These are phyloP conservation scores for Abrostola triplasia DNA, from an alignment of 2,888 invertebrate species.

Conservation along the genomic window DNA sequence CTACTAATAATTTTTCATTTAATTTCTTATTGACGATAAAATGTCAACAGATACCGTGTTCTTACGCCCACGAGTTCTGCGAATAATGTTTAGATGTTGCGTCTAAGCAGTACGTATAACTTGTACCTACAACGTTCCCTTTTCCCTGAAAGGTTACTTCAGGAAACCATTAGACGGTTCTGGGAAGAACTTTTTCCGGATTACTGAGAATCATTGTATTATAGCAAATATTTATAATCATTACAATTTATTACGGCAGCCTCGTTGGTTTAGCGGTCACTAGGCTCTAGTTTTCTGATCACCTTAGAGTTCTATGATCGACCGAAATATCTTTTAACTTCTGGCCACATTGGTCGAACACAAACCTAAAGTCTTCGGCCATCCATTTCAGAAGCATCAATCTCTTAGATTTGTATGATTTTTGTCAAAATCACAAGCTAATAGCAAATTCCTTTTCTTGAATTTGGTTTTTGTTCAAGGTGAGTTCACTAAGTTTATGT, in stretches of 20 bases:
- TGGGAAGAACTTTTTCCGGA: slow-evolving; percentile 9
- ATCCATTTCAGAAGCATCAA: too few species aligned
- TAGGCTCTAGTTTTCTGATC: too few species aligned
- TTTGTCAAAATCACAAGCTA: too few species aligned
- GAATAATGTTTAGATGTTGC: background rate
- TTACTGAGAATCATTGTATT: background rate
- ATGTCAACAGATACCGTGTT: slow-evolving; percentile 12
- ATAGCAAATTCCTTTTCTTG: background rate
- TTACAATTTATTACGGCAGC: too few species aligned
- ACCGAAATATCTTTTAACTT: too few species aligned
- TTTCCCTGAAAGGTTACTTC: slow-evolving; percentile 17
- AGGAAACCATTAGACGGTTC: slow-evolving; percentile 16
- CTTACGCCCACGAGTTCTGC: slow-evolving; percentile 8
- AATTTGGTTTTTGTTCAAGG: background rate
- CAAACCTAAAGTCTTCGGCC: too few species aligned
- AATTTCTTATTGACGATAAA: background rate
- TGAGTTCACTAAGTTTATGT: background rate
- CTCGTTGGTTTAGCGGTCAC: too few species aligned
- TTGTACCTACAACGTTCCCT: slow-evolving; percentile 19
- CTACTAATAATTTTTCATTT: background rate
- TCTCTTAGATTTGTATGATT: too few species aligned
- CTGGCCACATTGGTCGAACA: too few species aligned
- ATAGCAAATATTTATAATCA: too few species aligned
- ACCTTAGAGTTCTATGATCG: too few species aligned
- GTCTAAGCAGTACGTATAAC: background rate